These are phyloP conservation scores for Drosophila pseudoananassae DNA, from an alignment of 1,140 invertebrate genomes.

Conservation along the genomic window DNA sequence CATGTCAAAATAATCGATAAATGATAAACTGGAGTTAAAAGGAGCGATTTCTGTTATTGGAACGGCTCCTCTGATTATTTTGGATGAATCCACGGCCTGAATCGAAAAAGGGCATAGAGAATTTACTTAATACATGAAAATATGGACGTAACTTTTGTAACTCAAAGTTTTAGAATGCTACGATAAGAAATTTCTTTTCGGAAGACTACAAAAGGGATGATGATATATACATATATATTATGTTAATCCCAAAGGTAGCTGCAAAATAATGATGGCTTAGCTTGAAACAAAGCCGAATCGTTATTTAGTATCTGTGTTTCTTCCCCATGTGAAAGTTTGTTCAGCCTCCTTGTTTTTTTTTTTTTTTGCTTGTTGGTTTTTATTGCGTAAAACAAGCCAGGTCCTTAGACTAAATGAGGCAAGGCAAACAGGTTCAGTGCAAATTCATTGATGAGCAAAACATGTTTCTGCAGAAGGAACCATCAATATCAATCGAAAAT, in stretches of 20 bases:
- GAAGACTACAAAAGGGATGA: conserved; percentile 6
- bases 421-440: conserved; percentile 39
- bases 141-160: conserved; percentile 25
- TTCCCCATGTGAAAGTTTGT: conserved; percentile 38
- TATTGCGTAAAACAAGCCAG: conserved; percentile 12
- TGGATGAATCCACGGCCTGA: conserved; percentile 23
- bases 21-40: conserved; percentile 21
- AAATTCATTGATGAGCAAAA: conserved; percentile 53
- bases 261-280: conserved; percentile 33
- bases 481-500: conserved; percentile 59
- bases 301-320: conserved; percentile 20
- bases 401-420: conserved; percentile 44
- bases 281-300: conserved; percentile 42
- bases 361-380: not conserved
- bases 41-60: conserved; percentile 23
- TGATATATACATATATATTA: conserved; percentile 1
- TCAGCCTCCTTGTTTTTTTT: conserved; percentile 42
- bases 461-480: conserved; percentile 50
- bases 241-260: conserved; percentile 13
- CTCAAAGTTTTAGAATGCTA: conserved; percentile 22
- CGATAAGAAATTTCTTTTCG: not conserved
- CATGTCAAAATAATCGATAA: conserved; percentile 7
- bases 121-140: conserved; percentile 26
- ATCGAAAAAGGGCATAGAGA: conserved; percentile 19
- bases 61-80: conserved; percentile 21